Conservation (phyloP, 1,140 invertebrate genomes). For the Macrocentrus cingulum region DNA sequence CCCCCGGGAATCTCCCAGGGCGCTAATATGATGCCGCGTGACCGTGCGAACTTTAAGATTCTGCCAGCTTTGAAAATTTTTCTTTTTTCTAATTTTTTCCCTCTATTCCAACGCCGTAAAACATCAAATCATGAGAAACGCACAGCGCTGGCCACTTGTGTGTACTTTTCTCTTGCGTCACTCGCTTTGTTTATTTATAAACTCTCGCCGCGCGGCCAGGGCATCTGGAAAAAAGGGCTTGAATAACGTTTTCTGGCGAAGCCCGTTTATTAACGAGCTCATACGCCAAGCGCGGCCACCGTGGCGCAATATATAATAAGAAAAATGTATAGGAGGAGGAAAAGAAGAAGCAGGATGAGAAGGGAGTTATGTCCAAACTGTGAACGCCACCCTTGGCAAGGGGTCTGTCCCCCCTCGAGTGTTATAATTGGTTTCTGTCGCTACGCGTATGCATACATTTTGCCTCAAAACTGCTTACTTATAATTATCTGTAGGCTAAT, state of each 20-base stretch:
- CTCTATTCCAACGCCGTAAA: background rate
- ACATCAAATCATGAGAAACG: too few species aligned
- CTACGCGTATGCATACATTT: constrained; percentile 40
- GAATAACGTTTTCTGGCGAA: constrained; percentile 26
- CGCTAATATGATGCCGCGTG: constrained; percentile 11
- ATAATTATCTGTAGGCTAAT: constrained; percentile 21
- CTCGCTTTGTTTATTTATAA: too few species aligned
- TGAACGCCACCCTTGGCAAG: constrained; percentile 55
- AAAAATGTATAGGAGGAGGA: background rate
- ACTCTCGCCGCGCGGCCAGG: background rate
- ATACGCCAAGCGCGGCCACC: background rate
- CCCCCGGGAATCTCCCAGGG: constrained; percentile 22
- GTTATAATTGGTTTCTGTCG: constrained; percentile 56
- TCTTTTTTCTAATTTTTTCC: background rate
- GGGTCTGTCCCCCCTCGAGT: constrained; percentile 46
- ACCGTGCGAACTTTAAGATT: constrained; percentile 45
- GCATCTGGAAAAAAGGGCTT: background rate
- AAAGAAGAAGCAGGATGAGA: background rate
- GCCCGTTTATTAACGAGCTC: constrained; percentile 34
- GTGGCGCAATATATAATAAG: background rate
- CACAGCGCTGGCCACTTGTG: too few species aligned
- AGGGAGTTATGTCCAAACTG: constrained; percentile 42
- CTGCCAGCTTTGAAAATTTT: background rate
- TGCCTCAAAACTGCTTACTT: constrained; percentile 34
- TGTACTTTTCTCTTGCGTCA: too few species aligned